phyloP scores from a whole-genome alignment of 2,113 vertebrate species.

The Kryptolebias marmoratus region DNA sequence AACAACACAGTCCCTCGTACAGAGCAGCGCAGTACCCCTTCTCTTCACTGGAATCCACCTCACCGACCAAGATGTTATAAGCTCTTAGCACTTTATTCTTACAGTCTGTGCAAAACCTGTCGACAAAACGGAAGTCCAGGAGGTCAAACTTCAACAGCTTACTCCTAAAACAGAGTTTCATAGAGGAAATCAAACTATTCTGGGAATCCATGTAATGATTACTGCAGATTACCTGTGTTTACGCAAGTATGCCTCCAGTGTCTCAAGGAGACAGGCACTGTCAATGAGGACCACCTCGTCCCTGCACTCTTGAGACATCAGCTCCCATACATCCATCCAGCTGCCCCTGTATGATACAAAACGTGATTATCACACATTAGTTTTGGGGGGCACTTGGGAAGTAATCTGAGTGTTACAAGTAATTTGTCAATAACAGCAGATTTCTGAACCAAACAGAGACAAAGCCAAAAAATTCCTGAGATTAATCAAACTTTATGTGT shows the following conservation, averaged over 20 bases:
- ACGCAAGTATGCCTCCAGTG: slow-evolving; percentile 93
- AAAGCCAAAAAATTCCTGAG: no score
- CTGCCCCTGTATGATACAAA: slow-evolving; percentile 83
- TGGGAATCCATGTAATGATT: neutral
- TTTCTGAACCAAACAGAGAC: no score
- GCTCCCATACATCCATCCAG: slow-evolving; percentile 99
- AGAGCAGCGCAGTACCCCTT: slow-evolving; percentile 95
- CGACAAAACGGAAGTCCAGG: neutral
- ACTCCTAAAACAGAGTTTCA: neutral
- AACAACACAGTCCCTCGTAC: slow-evolving; percentile 95
- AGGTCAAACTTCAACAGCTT: neutral
- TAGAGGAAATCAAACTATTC: neutral
- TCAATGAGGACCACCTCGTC: slow-evolving; percentile 98
- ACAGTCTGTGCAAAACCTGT: slow-evolving; percentile 96
- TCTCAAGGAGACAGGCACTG: slow-evolving; percentile 92
- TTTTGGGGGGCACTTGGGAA: no score
- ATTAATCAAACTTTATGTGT: no score
- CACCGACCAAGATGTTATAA: slow-evolving; percentile 95
- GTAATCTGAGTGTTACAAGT: neutral
- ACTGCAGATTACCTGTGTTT: slow-evolving; percentile 89
- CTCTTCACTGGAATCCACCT: slow-evolving; percentile 95
- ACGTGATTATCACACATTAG: neutral
- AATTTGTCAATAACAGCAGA: neutral
- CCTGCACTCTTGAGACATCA: slow-evolving; percentile 98
- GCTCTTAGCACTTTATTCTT: slow-evolving; percentile 96